Conservation (phyloP, 1,140 invertebrate genomes). For the Orius insidiosus region DNA sequence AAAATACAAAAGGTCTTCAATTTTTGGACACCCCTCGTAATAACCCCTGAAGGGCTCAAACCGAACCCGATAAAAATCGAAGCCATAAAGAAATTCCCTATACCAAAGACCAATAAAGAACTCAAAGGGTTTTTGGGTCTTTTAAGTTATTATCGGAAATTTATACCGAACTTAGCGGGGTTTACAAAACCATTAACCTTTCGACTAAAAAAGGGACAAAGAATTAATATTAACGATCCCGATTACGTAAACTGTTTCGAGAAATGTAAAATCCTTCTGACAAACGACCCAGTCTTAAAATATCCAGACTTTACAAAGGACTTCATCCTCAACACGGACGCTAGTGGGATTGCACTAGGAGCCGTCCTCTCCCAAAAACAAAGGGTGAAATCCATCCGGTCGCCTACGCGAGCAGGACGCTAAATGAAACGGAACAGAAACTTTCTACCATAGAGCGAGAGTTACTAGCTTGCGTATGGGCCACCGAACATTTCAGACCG, state of each 20-base stretch:
- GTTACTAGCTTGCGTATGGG: constrained; percentile 32
- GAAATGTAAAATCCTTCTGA: constrained; percentile 22
- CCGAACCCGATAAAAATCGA: constrained; percentile 23
- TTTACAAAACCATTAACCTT: constrained; percentile 21
- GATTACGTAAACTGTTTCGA: constrained; percentile 19
- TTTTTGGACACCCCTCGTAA: too few relatives aligned
- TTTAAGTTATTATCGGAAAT: constrained; percentile 19
- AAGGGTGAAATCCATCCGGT: constrained; percentile 20
- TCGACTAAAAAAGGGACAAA: constrained; percentile 20
- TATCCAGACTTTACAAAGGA: constrained; percentile 19
- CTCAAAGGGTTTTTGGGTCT: constrained; percentile 21
- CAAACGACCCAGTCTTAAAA: constrained; percentile 8
- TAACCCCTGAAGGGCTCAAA: constrained; percentile 21
- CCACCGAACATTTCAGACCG: constrained; percentile 26
- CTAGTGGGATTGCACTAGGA: constrained; percentile 19
- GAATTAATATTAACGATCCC: not conserved
- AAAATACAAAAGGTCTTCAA: too few relatives aligned
- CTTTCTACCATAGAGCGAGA: constrained; percentile 27
- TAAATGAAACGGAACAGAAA: constrained; percentile 21
- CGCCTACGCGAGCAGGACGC: constrained; percentile 20
- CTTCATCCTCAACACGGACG: constrained; percentile 21
- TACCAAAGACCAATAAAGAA: constrained; percentile 5
- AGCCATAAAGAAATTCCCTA: constrained; percentile 20
- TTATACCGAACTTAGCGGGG: constrained; percentile 20
- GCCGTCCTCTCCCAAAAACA: constrained; percentile 22